Percentiles rank a stretch among this genome's conserved stretches.
These are phyloP conservation scores for Troides oblongomaculatus DNA, from an alignment of 2,888 invertebrate genomes.

Conservation along the genomic window DNA sequence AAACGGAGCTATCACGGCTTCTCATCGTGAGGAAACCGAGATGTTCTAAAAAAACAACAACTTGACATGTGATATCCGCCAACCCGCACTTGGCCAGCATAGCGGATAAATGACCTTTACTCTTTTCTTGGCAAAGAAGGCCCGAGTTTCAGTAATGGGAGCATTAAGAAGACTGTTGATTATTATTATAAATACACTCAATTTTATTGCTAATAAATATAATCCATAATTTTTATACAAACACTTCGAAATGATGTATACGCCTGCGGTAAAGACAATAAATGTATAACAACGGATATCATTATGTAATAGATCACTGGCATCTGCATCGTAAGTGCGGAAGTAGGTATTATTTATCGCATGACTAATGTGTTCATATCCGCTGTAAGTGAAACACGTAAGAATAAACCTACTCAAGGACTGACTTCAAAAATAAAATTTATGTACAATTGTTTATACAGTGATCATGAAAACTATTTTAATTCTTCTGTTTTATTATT, in stretches of 20 bases:
- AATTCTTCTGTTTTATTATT: too few relatives aligned
- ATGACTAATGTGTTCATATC: conserved; percentile 25
- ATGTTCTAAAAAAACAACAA: too few relatives aligned
- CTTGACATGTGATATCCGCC: too few relatives aligned
- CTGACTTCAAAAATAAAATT: not conserved
- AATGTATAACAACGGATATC: conserved; percentile 8
- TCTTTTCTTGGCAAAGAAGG: too few relatives aligned
- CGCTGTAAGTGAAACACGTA: conserved; percentile 7
- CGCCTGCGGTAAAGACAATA: not conserved
- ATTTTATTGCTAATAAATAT: not conserved
- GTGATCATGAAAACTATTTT: too few relatives aligned
- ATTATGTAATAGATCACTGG: conserved; percentile 24
- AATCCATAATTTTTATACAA: not conserved
- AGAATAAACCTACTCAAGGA: not conserved
- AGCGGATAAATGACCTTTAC: too few relatives aligned
- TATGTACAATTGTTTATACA: not conserved
- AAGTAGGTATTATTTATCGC: conserved; percentile 26
- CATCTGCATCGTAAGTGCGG: conserved; percentile 27
- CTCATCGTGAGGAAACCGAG: too few relatives aligned
- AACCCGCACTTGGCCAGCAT: too few relatives aligned
- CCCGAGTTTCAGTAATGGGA: too few relatives aligned
- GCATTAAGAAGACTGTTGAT: too few relatives aligned
- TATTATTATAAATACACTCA: too few relatives aligned
- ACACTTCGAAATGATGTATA: not conserved
- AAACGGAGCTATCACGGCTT: too few relatives aligned